phyloP scores from a whole-genome alignment of 2,888 invertebrate species.

The Mantis religiosa region DNA sequence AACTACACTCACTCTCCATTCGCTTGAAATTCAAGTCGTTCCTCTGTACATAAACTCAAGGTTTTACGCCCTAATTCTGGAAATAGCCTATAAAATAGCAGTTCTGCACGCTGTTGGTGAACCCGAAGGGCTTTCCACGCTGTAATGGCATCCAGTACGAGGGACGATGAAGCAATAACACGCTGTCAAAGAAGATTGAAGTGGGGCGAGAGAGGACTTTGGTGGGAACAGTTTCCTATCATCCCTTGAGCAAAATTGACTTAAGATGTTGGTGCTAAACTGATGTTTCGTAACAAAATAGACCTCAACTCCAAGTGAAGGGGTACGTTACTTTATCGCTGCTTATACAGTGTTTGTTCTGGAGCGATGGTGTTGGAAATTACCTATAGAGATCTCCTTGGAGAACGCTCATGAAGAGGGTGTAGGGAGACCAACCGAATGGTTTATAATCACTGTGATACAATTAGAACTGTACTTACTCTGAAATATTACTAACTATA shows the following conservation, averaged over 20 bases:
- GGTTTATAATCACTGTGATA: too few species aligned
- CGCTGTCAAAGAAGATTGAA: not conserved
- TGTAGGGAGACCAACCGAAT: too few species aligned
- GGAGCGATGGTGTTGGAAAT: too few species aligned
- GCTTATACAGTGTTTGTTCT: too few species aligned
- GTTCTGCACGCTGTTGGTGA: not conserved
- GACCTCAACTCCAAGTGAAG: not conserved
- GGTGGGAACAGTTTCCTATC: not conserved
- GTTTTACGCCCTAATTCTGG: not conserved
- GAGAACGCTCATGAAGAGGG: too few species aligned
- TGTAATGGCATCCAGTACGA: not conserved
- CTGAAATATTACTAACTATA: too few species aligned
- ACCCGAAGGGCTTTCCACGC: not conserved
- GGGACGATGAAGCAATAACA: not conserved
- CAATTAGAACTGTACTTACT: too few species aligned
- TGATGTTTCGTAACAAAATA: not conserved
- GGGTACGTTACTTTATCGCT: not conserved
- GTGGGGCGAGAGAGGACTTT: not conserved
- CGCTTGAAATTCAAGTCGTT: too few species aligned
- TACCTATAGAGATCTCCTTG: too few species aligned
- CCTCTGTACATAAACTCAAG: too few species aligned
- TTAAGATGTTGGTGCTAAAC: not conserved
- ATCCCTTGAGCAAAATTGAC: not conserved
- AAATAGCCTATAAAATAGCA: not conserved
- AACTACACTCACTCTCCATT: too few species aligned